Percentiles rank a stretch among this genome's conserved stretches.
Evolutionary conservation across 2,888 invertebrate species (phyloP).

Genomic region (Cybosia mesomella): DNA sequence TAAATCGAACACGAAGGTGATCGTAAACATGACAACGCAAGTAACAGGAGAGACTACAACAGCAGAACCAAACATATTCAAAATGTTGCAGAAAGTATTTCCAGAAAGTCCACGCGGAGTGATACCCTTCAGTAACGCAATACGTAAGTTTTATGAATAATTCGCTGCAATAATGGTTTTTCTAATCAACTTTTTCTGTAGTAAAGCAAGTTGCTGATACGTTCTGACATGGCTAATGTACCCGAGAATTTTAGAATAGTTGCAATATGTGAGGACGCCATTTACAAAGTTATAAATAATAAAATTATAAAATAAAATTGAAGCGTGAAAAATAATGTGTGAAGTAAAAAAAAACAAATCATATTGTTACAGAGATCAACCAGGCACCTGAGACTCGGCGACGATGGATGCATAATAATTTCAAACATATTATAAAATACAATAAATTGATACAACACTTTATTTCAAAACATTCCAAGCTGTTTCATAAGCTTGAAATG

Average conservation of each 20-base stretch:
- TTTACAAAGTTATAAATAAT: too few relatives aligned
- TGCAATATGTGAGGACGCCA: too few relatives aligned
- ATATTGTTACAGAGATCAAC: neutral
- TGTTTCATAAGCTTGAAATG: conserved; percentile 1
- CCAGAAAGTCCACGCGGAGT: neutral
- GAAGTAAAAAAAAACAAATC: too few relatives aligned
- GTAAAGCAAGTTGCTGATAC: too few relatives aligned
- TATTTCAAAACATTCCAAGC: conserved; percentile 2
- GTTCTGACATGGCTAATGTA: neutral
- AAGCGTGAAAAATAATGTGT: too few relatives aligned
- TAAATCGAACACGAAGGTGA: neutral
- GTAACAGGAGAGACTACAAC: neutral
- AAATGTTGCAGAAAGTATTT: neutral
- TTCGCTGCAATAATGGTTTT: too few relatives aligned
- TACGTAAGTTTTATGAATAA: neutral
- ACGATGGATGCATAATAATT: neutral
- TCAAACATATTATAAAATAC: neutral
- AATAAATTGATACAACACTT: conserved; percentile 9
- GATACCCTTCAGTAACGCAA: neutral
- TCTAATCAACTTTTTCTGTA: too few relatives aligned
- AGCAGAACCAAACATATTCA: neutral
- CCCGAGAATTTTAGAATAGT: neutral
- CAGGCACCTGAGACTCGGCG: neutral
- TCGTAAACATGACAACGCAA: neutral
- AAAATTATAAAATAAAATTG: too few relatives aligned